phyloP scores from a whole-genome alignment of 2,113 vertebrate genomes.

The Megaceryle torquata region DNA sequence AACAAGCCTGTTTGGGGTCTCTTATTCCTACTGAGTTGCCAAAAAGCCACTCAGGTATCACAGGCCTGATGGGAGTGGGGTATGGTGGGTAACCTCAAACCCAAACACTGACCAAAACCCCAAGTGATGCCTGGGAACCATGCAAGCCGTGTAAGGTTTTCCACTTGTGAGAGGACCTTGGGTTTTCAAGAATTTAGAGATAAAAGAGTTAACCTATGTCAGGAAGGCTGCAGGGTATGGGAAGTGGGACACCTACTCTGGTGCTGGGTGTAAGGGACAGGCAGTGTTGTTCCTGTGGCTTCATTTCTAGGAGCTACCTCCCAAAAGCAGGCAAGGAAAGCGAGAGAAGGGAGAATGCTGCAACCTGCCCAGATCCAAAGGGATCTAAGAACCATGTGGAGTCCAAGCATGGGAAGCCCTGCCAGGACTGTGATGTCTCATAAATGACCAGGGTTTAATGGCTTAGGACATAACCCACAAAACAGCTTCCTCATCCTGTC shows the following conservation, averaged over 20 bases:
- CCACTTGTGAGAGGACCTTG: neutral
- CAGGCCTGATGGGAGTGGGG: neutral
- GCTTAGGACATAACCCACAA: neutral
- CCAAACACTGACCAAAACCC: neutral
- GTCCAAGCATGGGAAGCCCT: neutral
- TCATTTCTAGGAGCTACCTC: neutral
- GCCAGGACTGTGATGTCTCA: neutral
- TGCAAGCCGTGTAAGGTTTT: fast-evolving
- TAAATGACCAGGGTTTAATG: neutral
- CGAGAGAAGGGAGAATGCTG: neutral
- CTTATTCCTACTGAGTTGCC: neutral
- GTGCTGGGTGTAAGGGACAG: neutral
- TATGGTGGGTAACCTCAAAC: neutral
- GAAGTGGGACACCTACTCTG: fast-evolving
- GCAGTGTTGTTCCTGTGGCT: neutral
- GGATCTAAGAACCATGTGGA: neutral
- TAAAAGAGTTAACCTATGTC: neutral
- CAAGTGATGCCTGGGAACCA: neutral
- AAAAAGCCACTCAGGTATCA: neutral
- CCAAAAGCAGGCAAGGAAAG: neutral
- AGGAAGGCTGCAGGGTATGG: neutral
- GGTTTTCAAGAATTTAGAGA: neutral
- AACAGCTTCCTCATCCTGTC: neutral
- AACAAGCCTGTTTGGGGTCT: neutral
- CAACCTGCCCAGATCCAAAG: neutral